These are phyloP conservation scores for Cyclargus thomasi DNA, from an alignment of 1,140 invertebrate species.

Conservation along the genomic window DNA sequence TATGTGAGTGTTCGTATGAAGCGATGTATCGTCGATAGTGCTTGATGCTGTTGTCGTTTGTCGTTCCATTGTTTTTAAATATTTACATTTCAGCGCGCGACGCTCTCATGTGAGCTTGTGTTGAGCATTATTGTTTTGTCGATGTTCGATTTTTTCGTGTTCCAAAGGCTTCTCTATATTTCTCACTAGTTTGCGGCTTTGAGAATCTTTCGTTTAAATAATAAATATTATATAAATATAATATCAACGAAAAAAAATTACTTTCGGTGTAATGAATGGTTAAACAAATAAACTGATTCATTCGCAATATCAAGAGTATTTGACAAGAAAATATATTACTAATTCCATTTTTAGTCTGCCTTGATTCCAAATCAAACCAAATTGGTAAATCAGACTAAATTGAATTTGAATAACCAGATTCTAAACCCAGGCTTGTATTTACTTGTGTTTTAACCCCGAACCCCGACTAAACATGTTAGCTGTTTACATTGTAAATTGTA, in stretches of 20 bases:
- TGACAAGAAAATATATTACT: too few species aligned
- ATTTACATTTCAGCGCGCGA: conserved; percentile 9
- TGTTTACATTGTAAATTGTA: background rate
- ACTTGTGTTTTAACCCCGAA: background rate
- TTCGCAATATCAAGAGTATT: too few species aligned
- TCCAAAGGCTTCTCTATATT: background rate
- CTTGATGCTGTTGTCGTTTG: background rate
- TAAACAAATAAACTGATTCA: too few species aligned
- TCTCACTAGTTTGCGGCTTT: background rate
- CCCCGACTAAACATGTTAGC: background rate
- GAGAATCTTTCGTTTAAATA: too few species aligned
- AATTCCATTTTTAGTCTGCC: background rate
- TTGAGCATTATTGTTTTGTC: background rate
- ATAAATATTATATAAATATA: too few species aligned
- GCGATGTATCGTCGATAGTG: background rate
- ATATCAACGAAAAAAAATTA: too few species aligned
- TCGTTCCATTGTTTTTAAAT: conserved; percentile 9
- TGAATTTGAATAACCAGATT: background rate
- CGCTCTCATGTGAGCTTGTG: background rate
- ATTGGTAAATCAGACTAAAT: background rate
- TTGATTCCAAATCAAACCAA: background rate
- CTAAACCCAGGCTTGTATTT: background rate
- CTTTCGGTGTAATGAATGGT: too few species aligned
- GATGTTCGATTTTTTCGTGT: background rate
- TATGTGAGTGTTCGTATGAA: background rate